Evolutionary conservation across 1,140 invertebrate genomes (phyloP), one percentile per base, ranked within the genome.

Genomic region (Bombus waltoni): DNA sequence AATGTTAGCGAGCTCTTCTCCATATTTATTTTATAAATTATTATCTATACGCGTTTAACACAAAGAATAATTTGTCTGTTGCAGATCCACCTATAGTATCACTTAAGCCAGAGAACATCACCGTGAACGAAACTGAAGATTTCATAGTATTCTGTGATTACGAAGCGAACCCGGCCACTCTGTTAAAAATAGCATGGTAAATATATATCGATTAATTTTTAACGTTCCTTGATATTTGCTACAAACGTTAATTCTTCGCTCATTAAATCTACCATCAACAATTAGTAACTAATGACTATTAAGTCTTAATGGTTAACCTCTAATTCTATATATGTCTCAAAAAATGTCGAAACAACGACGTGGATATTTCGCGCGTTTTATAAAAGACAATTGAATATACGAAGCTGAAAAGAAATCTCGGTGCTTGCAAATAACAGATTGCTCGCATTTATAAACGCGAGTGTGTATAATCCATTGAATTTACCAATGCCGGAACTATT

Each of bases 61-160:
- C 25, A 9, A 28, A 77, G 62, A 42, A 2, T 35, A 22, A 47
- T 88, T 75, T 80, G 28, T 76, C 15, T 83, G 18, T 94, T 94
- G 15, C 96, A 98, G 98, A 98, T 96, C 97, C 97, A 2, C 98
- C 98, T 28, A 97, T 98, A 75, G 97, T 98, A 1, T 96, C 95
- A 65, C 96, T 98, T 28, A 96, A 94, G 57, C 97, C 98, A 11
- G 95, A 95, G 8, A 97, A 98, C 92, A 96, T 98, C 79, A 97
- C 97, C 1, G 97, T 97, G 3, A 97, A 98, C 87, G 98, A 98
- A 94, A 97, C 97, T 22, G 96, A 96, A 59, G 96, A 97, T 89
- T 96, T 98, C 76, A 94, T 97, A 57, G 95, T 98, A 25, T 96
- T 97, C 89, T 98, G 98, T 93, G 96, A 97, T 81, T 98, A 98